Percentiles rank a stretch among this genome's conserved stretches.
Evolutionary conservation across 2,797 vertebrate genomes (phyloP).

Genomic region (Luscinia megarhynchos): DNA sequence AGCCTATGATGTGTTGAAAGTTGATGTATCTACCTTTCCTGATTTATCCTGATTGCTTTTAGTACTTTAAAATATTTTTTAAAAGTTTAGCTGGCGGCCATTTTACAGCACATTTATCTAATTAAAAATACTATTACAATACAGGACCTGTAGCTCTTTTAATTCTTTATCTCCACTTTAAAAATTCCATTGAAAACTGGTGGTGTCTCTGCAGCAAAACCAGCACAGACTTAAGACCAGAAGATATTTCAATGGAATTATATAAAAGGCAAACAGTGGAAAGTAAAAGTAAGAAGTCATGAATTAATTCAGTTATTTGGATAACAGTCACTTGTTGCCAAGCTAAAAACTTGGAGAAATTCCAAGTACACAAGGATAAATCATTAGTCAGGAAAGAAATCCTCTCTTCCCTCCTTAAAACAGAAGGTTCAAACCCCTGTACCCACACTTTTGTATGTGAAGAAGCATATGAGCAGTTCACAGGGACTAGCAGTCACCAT

Average conservation of each 20-base stretch:
- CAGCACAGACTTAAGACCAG: neutral
- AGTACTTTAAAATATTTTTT: neutral
- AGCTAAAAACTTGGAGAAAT: neutral
- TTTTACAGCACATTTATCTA: neutral
- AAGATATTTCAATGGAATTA: neutral
- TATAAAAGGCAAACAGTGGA: neutral
- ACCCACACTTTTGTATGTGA: neutral
- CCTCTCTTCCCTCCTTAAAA: neutral
- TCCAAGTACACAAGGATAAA: neutral
- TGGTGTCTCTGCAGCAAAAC: neutral
- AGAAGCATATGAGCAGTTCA: neutral
- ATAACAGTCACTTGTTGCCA: neutral
- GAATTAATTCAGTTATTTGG: neutral
- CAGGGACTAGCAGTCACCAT: neutral
- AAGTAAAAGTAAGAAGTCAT: neutral
- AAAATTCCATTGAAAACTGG: neutral
- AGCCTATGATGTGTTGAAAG: neutral
- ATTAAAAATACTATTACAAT: neutral
- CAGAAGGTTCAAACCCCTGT: neutral
- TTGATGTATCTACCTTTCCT: neutral
- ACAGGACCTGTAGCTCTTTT: neutral
- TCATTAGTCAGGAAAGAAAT: neutral
- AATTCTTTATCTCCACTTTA: neutral
- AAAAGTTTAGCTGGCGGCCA: neutral
- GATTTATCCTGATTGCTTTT: neutral